These are phyloP conservation scores for Clunio marinus DNA, from an alignment of 2,888 invertebrate species.

Conservation along the genomic window DNA sequence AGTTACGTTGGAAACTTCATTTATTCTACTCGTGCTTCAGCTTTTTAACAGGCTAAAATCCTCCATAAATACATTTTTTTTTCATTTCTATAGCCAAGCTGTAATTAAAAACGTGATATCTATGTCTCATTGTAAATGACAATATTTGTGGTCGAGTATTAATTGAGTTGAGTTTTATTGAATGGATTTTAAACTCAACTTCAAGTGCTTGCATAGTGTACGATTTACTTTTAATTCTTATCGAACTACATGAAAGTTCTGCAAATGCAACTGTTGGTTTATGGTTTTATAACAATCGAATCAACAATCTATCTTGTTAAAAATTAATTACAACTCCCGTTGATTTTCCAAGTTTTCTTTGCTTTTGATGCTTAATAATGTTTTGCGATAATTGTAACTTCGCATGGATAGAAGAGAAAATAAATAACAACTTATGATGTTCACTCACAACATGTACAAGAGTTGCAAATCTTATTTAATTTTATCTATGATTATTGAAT, in stretches of 20 bases:
- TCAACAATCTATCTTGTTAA: neutral
- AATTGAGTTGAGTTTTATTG: neutral
- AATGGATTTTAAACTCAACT: neutral
- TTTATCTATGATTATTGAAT: neutral
- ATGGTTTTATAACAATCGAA: neutral
- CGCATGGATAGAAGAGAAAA: neutral
- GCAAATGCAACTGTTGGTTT: neutral
- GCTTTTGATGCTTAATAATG: neutral
- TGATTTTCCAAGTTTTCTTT: neutral
- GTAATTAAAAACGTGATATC: slow-evolving; percentile 2
- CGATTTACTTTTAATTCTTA: no score
- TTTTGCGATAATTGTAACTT: slow-evolving; percentile 5
- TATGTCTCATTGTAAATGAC: neutral
- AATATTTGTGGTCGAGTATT: slow-evolving; percentile 1
- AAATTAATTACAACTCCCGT: slow-evolving; percentile 1
- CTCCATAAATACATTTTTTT: neutral
- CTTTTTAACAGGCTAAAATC: neutral
- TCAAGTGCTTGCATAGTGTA: neutral
- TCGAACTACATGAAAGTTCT: no score
- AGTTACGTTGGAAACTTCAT: no score
- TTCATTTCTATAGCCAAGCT: neutral
- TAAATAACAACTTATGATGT: neutral
- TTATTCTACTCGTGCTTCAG: no score
- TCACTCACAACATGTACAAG: neutral
- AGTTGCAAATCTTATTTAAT: neutral